Base-by-base conservation (phyloP, 2,797 vertebrate species). In the Garrulus glandarius region DNA sequence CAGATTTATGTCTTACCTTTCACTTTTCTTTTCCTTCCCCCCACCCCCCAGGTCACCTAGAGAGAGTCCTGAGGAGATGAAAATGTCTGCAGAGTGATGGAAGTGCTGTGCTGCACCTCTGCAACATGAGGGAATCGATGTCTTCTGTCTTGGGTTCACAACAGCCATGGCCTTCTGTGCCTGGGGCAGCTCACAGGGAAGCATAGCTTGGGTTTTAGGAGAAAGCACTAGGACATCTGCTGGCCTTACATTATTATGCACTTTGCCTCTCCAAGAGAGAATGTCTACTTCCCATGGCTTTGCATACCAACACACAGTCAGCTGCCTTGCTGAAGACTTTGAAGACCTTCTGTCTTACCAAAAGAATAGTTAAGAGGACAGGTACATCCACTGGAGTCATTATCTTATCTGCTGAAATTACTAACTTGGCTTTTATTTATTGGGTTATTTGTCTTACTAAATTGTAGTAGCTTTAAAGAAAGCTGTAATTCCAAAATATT, bases 51-150 rank as follows among this genome's bases (percentile, higher is more conserved):
- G 98, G 86, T 95, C 96, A 84, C 94, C 96, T 29, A 96, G 86
- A 85, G 98, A 97, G 91, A 96, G 93, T 93, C 95, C 97, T 1
- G 98, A 98, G 82, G 98, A 98, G 72, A 37, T 94, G 19, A 98
- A 98, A 50, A 93, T 61, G 64, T 92, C 96, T 16, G 70, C 77
- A 26, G 97, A 98, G 36, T 98, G 97, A 98, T 30, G 5, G 57
- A 83, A 32, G 56, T 60, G 60, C 49, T n/a, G 27, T 46, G 41
- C 36, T 61, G 34, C 26, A 27, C 70, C 18, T 26, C 8, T 27
- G 32, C 57, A 84, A 41, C 43, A 8, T 4, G 63, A 80, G 70
- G 87, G 89, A 91, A 49, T 70, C 2, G 2, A 61, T 6, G 56
- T 79, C 82, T 72, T 94, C 83, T 93, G 22, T 78, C 64, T 50